A percentile compares a stretch with the other conserved stretches of the same genome.
Evolutionary conservation across 2,888 invertebrate species (phyloP).

Genomic region (Phengaris alcon): DNA sequence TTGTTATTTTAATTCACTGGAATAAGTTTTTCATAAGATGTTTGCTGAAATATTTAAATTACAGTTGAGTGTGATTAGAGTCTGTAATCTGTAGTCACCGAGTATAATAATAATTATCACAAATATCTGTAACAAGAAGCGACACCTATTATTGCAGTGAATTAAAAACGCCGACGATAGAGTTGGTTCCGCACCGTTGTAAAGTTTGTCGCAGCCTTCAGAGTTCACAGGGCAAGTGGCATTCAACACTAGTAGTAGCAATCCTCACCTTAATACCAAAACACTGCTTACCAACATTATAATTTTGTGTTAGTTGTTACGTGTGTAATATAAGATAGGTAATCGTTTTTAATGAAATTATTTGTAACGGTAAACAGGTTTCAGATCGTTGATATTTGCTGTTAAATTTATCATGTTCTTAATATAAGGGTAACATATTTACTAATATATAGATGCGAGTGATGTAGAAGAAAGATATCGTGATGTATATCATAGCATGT

Average conservation of each 20-base stretch:
- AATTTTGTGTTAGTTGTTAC: conserved; percentile 73
- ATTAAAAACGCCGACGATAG: background rate
- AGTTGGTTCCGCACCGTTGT: background rate
- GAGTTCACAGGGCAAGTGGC: background rate
- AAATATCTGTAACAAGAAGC: too few relatives aligned
- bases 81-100: too few relatives aligned
- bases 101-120: too few relatives aligned
- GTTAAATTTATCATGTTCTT: conserved; percentile 70
- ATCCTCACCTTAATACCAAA: conserved; percentile 79
- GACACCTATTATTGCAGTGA: background rate
- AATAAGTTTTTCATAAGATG: background rate
- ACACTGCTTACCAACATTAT: conserved; percentile 78
- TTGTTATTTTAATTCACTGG: conserved; percentile 8
- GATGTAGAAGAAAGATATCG: conserved; percentile 66
- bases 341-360: conserved; percentile 67
- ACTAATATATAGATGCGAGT: conserved; percentile 56
- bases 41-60: background rate
- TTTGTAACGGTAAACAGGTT: conserved; percentile 55
- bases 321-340: conserved; percentile 68
- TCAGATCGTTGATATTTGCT: conserved; percentile 70
- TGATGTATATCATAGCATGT: conserved; percentile 55
- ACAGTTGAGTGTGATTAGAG: background rate
- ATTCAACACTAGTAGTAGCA: conserved; percentile 59
- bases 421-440: conserved; percentile 60
- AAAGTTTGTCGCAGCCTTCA: background rate